Evolutionary conservation across 2,797 vertebrate genomes (phyloP), one percentile per base, ranked within the genome.

Genomic region (Liparis tanakae): DNA sequence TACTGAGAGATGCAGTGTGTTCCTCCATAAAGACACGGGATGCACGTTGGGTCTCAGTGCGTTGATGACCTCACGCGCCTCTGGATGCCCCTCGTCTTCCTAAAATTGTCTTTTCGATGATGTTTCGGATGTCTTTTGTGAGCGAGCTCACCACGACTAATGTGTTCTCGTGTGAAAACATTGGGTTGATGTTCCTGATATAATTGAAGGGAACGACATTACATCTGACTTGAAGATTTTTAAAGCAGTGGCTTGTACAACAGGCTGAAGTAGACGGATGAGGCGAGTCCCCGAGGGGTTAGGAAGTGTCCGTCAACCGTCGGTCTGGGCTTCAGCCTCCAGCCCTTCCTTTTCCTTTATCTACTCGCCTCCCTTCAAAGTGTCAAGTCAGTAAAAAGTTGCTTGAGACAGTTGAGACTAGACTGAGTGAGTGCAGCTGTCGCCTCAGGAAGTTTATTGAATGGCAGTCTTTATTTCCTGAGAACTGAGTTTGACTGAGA

Each of bases 301-400:
- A 85, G 64, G 74, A 84, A 76, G 74, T 82, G 89, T 90, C 90
- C 59, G 70, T 92, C 90, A 90, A 66, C 81, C 89, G 87, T 87
- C 86, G 61, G 70, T 79, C 65, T 80, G 65, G 12, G 34, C 62
- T 74, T 80, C 79, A 65, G 81, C 83, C 88, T 72, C 76, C 12
- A 86, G 87, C 62, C 76, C 65, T 58, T 70, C 72, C 85, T 53
- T 74, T 87, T 17, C 80, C 82, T 81, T 81, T 37, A 86, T 90
- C 90, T 87, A 34, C 82, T 81, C 54, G 33, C 54, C 79, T 86
- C 76, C 83, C 79, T 87, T 91, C 91, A 87, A 91, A 92, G 87
- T 90, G 90, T 93, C 88, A 92, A 75, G 82, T 85, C 83, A 73
- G 87, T 83, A 79, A 76, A 88, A 90, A 86, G 85, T 90, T 89